Percentiles rank a stretch among this genome's conserved stretches.
phyloP scores from a whole-genome alignment of 92 coral and sea anemone genomes.

The Scolanthus callimorphus region DNA sequence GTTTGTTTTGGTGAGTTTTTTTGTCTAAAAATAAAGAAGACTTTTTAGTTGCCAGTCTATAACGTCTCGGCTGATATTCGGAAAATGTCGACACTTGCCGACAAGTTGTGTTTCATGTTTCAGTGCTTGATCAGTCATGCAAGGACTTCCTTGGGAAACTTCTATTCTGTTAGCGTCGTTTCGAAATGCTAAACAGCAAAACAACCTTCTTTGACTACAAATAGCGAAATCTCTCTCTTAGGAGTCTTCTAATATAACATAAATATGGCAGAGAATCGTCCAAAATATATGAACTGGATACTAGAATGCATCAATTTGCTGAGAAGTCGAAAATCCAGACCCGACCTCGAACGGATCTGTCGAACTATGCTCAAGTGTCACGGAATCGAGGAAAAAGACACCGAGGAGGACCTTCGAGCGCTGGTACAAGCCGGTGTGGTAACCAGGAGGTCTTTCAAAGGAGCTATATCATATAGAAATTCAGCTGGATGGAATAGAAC shows the following conservation, averaged over 20 bases:
- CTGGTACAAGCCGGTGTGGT: slow-evolving; percentile 87
- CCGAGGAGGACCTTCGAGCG: slow-evolving; percentile 88
- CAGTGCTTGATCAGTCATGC: slow-evolving; percentile 3
- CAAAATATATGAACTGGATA: slow-evolving; percentile 97
- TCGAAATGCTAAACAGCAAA: not conserved
- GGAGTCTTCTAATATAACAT: not conserved
- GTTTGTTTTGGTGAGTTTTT: too few species aligned
- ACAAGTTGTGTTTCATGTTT: not conserved
- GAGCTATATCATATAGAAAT: slow-evolving; percentile 95
- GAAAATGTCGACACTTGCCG: not conserved
- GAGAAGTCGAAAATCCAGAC: slow-evolving; percentile 97
- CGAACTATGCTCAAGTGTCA: slow-evolving; percentile 99
- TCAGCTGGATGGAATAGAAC: slow-evolving; percentile 86
- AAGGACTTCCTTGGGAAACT: not conserved
- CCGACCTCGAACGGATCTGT: slow-evolving; percentile 98
- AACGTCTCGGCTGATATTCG: too few species aligned
- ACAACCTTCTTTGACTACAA: not conserved
- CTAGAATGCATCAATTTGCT: slow-evolving; percentile 96
- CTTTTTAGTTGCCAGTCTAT: too few species aligned
- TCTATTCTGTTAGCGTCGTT: slow-evolving; percentile 1
- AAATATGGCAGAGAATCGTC: slow-evolving; percentile 87
- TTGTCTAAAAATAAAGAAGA: too few species aligned
- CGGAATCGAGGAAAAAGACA: slow-evolving; percentile 89
- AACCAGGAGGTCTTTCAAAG: slow-evolving; percentile 93
- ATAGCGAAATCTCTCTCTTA: not conserved